Percentiles rank a stretch among this genome's conserved stretches.
Conservation (phyloP, 2,888 invertebrate genomes). For the Baccha elongata region DNA sequence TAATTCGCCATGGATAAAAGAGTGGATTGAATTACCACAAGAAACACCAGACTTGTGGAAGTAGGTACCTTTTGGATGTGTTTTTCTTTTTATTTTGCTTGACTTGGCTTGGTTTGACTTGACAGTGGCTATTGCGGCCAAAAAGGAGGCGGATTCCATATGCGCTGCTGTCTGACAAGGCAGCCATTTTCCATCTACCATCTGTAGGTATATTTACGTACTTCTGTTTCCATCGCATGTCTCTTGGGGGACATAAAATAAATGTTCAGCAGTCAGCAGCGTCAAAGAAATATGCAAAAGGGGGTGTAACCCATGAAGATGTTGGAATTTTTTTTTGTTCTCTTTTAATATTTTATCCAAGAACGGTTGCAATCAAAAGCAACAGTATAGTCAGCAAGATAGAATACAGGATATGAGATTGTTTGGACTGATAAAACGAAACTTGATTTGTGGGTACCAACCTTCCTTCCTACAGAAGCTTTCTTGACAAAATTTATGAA, state of each 20-base stretch:
- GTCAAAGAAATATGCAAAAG: slow-evolving; percentile 59
- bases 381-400: slow-evolving; percentile 61
- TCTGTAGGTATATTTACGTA: slow-evolving; percentile 52
- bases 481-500: not conserved
- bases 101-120: slow-evolving; percentile 46
- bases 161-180: slow-evolving; percentile 72
- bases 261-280: slow-evolving; percentile 53
- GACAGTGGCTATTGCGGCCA: slow-evolving; percentile 72
- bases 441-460: slow-evolving; percentile 41
- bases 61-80: no score
- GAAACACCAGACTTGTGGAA: slow-evolving; percentile 25
- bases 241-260: slow-evolving; percentile 67
- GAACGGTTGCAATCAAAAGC: slow-evolving; percentile 45
- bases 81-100: slow-evolving; percentile 22
- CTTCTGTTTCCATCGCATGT: slow-evolving; percentile 69
- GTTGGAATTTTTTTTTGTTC: slow-evolving; percentile 17
- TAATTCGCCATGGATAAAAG: slow-evolving; percentile 71
- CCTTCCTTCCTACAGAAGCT: no score
- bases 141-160: slow-evolving; percentile 72
- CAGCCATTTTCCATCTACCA: slow-evolving; percentile 73
- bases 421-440: not conserved
- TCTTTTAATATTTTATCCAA: not conserved
- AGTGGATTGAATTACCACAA: slow-evolving; percentile 66
- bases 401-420: slow-evolving; percentile 18
- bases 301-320: slow-evolving; percentile 65